Evolutionary conservation across 2,888 invertebrate genomes (phyloP), one percentile per base, ranked within the genome.

Genomic region (Hipparchia sbordonii): DNA sequence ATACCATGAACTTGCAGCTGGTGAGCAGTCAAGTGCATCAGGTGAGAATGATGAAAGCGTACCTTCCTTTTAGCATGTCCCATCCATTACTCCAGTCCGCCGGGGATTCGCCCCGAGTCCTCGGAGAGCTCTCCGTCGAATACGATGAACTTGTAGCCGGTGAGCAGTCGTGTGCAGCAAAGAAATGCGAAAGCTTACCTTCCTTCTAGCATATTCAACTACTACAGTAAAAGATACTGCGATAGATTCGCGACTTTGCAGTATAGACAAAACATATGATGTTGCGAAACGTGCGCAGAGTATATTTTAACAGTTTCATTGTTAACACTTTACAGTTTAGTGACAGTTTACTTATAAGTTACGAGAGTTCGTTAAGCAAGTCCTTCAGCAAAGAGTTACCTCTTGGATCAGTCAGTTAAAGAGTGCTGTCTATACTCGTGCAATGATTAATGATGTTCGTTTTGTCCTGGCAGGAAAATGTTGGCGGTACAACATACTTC

Each of bases 401-500:
- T 39, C 39, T 39, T 39, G 5, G 39, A 39, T 4, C 39, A 4
- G 39, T 39, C 39, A 23, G 23, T 46, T 46, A 46, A 46, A 46
- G 46, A 5, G 48, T 39, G 5, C 0, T 39, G 39, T 39, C 39
- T 39, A 39, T 39, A 39, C 39, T 39, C 39, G 39, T 39, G 5
- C 39, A 4, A 39, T 39, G 5, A 7, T 56, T 23, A 23, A 7
- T 6, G n/a, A 56, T 13, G n/a, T 7, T 57, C 57, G 39, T 60
- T 39, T 60, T 60, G 12, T 10, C 12, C 59, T 39, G 39, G 59
- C 93, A 98, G 96, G 98, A 98, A 90, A 98, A 97, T 94, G 97
- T 98, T 76, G 98, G 98, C 72, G 98, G 98, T 46, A 98, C 98
- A 13, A 98, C 98, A 67, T 99, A 98, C 89, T 99, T 98, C 90